phyloP scores from a whole-genome alignment of 2,888 invertebrate genomes.

The Campoletis raptor region DNA sequence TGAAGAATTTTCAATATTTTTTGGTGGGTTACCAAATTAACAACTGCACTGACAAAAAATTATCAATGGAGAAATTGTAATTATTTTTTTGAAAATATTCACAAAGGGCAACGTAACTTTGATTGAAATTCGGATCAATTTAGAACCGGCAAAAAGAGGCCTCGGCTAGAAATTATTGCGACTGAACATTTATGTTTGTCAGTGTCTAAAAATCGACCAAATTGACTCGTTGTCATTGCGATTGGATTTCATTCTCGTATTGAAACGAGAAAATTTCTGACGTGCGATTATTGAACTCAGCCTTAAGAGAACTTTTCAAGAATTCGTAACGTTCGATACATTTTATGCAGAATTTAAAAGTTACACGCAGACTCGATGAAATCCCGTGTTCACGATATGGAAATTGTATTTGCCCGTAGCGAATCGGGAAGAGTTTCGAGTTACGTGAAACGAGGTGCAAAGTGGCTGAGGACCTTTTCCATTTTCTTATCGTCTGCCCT shows the following conservation, averaged over 20 bases:
- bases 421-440: slow-evolving; percentile 46
- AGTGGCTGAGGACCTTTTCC: slow-evolving; percentile 59
- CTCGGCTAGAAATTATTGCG: no score
- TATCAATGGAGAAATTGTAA: no score
- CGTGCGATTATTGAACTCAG: background rate
- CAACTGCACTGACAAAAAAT: no score
- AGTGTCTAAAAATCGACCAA: background rate
- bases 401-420: slow-evolving; percentile 57
- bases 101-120: no score
- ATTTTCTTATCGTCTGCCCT: slow-evolving; percentile 61
- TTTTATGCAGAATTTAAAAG: slow-evolving; percentile 12
- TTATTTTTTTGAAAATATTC: no score
- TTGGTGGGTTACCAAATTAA: no score
- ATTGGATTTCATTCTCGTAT: background rate
- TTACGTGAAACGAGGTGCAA: slow-evolving; percentile 66
- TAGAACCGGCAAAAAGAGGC: no score
- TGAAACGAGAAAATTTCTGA: background rate
- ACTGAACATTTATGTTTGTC: background rate
- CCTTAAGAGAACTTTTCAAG: background rate
- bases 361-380: slow-evolving; percentile 12
- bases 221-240: no score
- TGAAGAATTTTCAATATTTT: no score
- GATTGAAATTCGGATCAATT: no score
- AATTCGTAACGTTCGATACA: slow-evolving; percentile 3
- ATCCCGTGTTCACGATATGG: slow-evolving; percentile 41